These are phyloP conservation scores for Agrotis clavis DNA, from an alignment of 2,888 invertebrate genomes.

Conservation along the genomic window DNA sequence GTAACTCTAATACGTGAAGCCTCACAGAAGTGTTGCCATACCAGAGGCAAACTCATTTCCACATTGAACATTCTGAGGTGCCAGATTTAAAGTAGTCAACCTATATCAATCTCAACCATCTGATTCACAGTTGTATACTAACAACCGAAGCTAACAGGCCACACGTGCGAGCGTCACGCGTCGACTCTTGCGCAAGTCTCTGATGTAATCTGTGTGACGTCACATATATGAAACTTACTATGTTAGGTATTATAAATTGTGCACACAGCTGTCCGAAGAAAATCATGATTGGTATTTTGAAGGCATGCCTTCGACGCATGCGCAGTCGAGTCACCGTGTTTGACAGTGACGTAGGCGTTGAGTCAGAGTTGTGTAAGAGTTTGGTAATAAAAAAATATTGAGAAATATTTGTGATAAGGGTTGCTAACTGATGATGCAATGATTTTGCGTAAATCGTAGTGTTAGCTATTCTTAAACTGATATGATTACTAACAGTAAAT, in stretches of 20 bases:
- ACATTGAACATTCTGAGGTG: not conserved
- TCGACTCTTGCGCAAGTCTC: conserved; percentile 43
- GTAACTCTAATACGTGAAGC: not conserved
- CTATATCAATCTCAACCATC: not conserved
- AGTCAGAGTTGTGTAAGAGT: conserved; percentile 16
- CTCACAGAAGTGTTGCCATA: not conserved
- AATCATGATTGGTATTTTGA: conserved; percentile 14
- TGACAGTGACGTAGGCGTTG: conserved; percentile 22
- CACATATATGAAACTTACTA: conserved; percentile 9
- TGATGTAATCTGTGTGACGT: conserved; percentile 34
- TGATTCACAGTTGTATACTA: conserved; percentile 20
- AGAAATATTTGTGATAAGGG: not conserved
- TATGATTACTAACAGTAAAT: too few species aligned
- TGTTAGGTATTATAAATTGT: conserved; percentile 14
- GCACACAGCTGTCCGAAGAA: conserved; percentile 12
- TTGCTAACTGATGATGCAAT: conserved; percentile 1
- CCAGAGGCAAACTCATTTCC: not conserved
- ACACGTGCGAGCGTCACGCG: conserved; percentile 41
- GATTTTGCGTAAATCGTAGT: not conserved
- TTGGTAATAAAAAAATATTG: not conserved
- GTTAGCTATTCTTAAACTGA: not conserved
- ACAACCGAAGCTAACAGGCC: conserved; percentile 15
- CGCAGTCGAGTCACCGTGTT: conserved; percentile 14
- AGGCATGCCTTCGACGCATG: conserved; percentile 35
- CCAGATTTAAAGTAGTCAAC: not conserved